Base-by-base conservation (phyloP, 2,888 invertebrate genomes). In the Cryptosula pallasiana region DNA sequence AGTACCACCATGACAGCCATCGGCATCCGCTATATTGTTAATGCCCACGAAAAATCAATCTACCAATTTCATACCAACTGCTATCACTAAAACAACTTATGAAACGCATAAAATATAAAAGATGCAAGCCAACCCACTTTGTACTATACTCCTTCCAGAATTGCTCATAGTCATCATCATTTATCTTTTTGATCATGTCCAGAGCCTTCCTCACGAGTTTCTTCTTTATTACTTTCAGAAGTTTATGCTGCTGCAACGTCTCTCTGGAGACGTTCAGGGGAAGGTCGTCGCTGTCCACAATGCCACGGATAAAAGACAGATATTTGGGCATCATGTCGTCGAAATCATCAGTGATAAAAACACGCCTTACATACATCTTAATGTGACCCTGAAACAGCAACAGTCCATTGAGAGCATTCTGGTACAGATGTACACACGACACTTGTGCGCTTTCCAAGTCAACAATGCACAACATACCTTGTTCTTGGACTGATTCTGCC, bases 131-230 rank as follows among this genome's bases (percentile, higher is more conserved):
- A n/a, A n/a, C n/a, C n/a, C 78, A 90, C 90, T 97, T 98, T 75
- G 98, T 99, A 73, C 95, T 95, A 87, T 93, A 99, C 87, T 99
- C 98, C 86, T 95, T 95, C 98, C 98, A 99, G 90, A 99, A 98
- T 80, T 90, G 90, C 32, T 91, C 90, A 85, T 93, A 97, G 71
- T 93, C 91, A 71, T 92, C 93, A 74, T 91, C 91, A 71, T 92
- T 89, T 75, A 99, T 90, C 87, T 98, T 99, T 87, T 96, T 97
- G 77, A 99, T 90, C 96, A 98, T 96, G 85, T 98, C 98, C 72
- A 98, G 87, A 5, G 93, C 94, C 86, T 99, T 99, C 71, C 99
- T 90, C 23, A 99, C 93, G 74, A 99, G 88, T 84, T 99, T 99
- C 89, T 99, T 99, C 88, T 96, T 96, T 84, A 99, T 99, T 73